Conservation (phyloP, 2,113 vertebrate species). For the Glaucomys volans region DNA sequence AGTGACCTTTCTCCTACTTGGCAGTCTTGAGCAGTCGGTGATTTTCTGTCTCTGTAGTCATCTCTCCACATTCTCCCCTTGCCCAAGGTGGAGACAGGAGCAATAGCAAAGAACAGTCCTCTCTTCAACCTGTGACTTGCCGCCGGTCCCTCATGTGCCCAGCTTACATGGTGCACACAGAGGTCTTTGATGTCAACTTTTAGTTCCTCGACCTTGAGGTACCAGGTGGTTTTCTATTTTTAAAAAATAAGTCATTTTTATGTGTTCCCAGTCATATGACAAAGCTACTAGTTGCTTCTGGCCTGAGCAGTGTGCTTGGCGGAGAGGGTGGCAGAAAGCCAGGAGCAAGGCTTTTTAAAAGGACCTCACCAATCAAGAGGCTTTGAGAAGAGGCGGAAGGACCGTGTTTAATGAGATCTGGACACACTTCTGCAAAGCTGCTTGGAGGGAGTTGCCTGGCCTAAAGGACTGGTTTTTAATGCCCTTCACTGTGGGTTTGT, state of each 20-base stretch:
- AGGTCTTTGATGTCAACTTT: background rate
- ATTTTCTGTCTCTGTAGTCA: background rate
- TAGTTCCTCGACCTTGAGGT: background rate
- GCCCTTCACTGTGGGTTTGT: background rate
- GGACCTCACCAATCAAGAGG: background rate
- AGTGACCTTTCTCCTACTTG: background rate
- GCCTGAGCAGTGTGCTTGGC: background rate
- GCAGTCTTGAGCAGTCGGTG: background rate
- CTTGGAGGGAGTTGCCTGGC: background rate
- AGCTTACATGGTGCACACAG: background rate
- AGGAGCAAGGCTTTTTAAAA: background rate
- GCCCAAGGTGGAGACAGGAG: background rate
- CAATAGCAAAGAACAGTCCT: too few species aligned
- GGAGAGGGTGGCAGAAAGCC: background rate
- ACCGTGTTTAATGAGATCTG: background rate
- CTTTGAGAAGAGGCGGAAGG: background rate
- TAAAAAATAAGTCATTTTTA: background rate
- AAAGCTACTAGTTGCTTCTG: background rate
- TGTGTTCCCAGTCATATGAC: background rate
- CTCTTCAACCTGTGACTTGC: too few species aligned
- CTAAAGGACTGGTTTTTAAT: background rate
- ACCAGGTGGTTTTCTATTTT: background rate
- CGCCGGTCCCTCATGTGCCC: background rate
- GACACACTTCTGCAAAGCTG: too few species aligned
- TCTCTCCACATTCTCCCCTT: background rate